Evolutionary conservation across 1,140 invertebrate species (phyloP), one percentile per base, ranked within the genome.

Genomic region (Eufriesea mexicana): DNA sequence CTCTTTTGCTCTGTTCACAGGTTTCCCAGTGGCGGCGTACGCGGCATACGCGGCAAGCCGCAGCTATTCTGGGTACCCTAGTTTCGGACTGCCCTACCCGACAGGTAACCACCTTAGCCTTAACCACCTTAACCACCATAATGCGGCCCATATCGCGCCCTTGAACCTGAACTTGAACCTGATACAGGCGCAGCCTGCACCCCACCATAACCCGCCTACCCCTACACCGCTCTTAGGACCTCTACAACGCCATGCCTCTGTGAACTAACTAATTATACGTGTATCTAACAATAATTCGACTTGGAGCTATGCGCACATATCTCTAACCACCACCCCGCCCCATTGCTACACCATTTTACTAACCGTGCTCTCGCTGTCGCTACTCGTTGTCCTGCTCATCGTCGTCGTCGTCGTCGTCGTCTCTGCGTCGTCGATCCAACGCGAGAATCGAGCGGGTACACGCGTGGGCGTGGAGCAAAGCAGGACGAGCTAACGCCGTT

Each of bases 1-100:
- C 61, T 72, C 92, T 89, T 90, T 90, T 94, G 89, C 94, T 95
- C 94, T 93, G 95, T 95, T 95, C 93, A 70, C 96, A 98, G 98
- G 97, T 96, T 98, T 98, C 95, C 97, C 97, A 95, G 97, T 98
- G 94, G 97, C 97, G 92, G 97, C 97, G 91, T 98, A 98, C 95
- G 97, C 97, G 94, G 97, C 98, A 93, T 98, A 98, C 95, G 97
- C 98, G 95, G 97, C 98, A 93, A 97, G 97, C 94, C 97, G 98
- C 95, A 97, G 98, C 92, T 98, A 98, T 96, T 98, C 97, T 95
- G 97, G 98, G 95, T 98, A 98, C 96, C 98, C 98, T 96, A 98
- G 98, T 96, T 98, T 98, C 95, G 98, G 98, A 96, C 97, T 98
- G 95, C 98, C 98, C 94, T 98, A 98, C 95, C 97, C 98, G 94